phyloP scores from a whole-genome alignment of 2,113 vertebrate species.

The Rutilus rutilus region DNA sequence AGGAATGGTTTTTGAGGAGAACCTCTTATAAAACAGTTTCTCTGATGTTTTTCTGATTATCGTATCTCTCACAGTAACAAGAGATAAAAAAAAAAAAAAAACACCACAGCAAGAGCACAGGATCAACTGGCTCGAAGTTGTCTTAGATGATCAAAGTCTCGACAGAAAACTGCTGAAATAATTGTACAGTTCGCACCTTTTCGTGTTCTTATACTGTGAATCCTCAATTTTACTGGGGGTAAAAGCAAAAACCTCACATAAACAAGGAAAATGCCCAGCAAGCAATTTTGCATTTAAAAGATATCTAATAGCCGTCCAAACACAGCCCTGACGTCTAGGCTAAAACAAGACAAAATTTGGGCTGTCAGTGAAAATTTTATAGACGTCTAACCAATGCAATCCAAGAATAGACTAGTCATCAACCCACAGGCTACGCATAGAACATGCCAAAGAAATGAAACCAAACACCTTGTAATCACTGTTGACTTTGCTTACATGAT shows the following conservation, averaged over 20 bases:
- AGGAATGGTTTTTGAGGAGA: conserved; percentile 25
- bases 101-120: not conserved
- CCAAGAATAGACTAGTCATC: too few relatives aligned
- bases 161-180: not conserved
- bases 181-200: not conserved
- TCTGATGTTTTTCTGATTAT: not conserved
- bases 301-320: too few relatives aligned
- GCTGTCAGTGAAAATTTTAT: too few relatives aligned
- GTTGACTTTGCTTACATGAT: too few relatives aligned
- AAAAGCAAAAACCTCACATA: not conserved
- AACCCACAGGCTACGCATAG: too few relatives aligned
- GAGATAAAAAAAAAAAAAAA: not conserved
- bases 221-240: not conserved
- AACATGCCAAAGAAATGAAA: too few relatives aligned
- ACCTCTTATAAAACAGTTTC: conserved; percentile 11
- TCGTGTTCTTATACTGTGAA: not conserved
- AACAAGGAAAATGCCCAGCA: not conserved
- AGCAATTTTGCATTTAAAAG: too few relatives aligned
- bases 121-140: not conserved
- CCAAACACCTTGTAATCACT: too few relatives aligned
- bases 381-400: too few relatives aligned
- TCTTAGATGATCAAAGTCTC: not conserved
- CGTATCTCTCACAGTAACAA: not conserved
- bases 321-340: too few relatives aligned
- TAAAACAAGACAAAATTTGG: too few relatives aligned